Base-by-base conservation (phyloP, 2,797 vertebrate genomes). In the Gila robusta region DNA sequence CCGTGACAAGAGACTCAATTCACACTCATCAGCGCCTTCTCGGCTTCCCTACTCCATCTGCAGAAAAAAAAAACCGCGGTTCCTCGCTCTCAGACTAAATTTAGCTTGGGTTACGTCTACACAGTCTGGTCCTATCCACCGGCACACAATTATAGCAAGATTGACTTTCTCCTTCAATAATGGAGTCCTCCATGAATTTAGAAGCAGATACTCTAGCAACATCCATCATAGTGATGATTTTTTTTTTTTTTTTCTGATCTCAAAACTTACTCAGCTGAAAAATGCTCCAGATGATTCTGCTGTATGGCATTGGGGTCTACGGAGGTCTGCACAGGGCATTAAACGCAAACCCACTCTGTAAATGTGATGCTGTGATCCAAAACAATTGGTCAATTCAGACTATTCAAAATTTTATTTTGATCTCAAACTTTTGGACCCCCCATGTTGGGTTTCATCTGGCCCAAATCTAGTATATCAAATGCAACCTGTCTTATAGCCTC, bases 21-120 rank as follows among this genome's bases (percentile, higher is more conserved):
- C 86, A 79, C 88, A 89, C 89, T 83, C 82, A 84, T 89, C 86
- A 70, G 80, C 79, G 23, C 71, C 85, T 82, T 76, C 87, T 82
- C 79, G 81, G 72, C 77, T 87, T 84, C 77, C 87, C 59, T 85
- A 88, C 81, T 90, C 87, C 81, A 86, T 90, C 90, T 89, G 83
- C 72, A 83, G 86, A 37, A 87, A 71, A 73, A 83, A 84, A 83
- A 80, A 47, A 49, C 26, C 23, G 41, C 39, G 1, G 79, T 64
- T 86, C 41, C 39, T 87, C 66, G 49, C 85, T 44, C 59, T 82
- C 59, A 9, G 37, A 54, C 62, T 90, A 90, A 85, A 87, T 90
- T 89, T 88, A 88, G 87, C 78, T 79, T 14, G 19, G 73, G 78
- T 90, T 87, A 82, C 44, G 44, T 87, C 64, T 70, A 41, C 84